Base-by-base conservation (phyloP, 1,140 invertebrate species). In the Tribolium castaneum region DNA sequence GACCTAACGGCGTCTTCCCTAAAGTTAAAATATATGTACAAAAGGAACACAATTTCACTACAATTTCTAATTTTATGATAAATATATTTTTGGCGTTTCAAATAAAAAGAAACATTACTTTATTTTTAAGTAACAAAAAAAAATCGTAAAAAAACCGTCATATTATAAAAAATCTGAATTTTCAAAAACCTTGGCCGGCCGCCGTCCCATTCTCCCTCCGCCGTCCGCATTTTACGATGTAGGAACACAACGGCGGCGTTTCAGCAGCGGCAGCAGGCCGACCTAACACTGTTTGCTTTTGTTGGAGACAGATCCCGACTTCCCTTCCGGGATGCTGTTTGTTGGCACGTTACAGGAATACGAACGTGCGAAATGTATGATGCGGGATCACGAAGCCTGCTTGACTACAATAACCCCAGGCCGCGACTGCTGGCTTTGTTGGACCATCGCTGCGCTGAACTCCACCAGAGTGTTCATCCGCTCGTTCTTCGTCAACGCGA, bases 401-500 rank as follows among this genome's bases (percentile, higher is more conserved):
- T 96, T 96, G 56, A 94, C 95, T 70, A 96, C 94, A 80, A 96
- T 96, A 14, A 96, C 95, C 74, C 94, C 94, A 6, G 94, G 94
- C 81, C 94, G 90, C 79, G 93, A 92, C 81, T 95, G 94, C 80
- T 92, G 89, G 77, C 86, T 89, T 78, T 87, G 89, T 83, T 85
- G 85, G 71, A 85, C 59, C 10, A 77, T 77, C n/a, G 79, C 80
- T 4, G 83, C 75, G 51, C 85, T 86, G 76, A 92, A 92, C 77
- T 93, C 91, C 49, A 93, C 86, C 79, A 90, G 92, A 66, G 90
- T 90, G 77, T 90, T 90, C 83, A 92, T 90, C 72, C 93, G 75
- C 7, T 84, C 83, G 83, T 91, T 92, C 83, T 90, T 94, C 66
- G 92, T 95, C 30, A 95, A 86, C 3, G 94, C 94, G 4, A 95